phyloP scores from a whole-genome alignment of 1,140 invertebrate species.

The Adelges cooleyi region DNA sequence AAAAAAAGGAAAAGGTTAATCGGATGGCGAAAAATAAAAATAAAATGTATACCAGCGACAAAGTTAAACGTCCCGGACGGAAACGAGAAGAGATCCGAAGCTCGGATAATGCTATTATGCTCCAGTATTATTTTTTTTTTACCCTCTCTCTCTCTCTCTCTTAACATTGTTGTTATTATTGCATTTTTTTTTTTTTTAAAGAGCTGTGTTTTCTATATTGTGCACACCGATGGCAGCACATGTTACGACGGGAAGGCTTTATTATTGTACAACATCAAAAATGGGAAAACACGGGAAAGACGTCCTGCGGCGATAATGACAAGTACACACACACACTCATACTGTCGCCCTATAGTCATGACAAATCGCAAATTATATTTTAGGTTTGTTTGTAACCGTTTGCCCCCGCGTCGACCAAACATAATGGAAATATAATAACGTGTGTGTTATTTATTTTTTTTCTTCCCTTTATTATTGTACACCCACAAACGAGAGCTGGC shows the following conservation, averaged over 20 bases:
- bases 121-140: neutral
- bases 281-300: neutral
- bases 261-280: too few relatives aligned
- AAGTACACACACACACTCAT: neutral
- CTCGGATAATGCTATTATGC: slow-evolving; percentile 21
- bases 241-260: slow-evolving; percentile 1
- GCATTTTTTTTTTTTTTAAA: slow-evolving; percentile 6
- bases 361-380: slow-evolving; percentile 5
- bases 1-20: slow-evolving; percentile 24
- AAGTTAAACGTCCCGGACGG: slow-evolving; percentile 14
- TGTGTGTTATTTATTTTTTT: too few relatives aligned
- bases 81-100: slow-evolving; percentile 13
- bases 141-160: too few relatives aligned
- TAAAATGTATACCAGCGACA: neutral
- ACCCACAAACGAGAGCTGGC: neutral
- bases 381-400: neutral
- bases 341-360: neutral
- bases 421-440: slow-evolving; percentile 12
- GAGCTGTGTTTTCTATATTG: slow-evolving; percentile 3
- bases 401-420: neutral
- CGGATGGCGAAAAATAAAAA: neutral
- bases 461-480: slow-evolving; percentile 5
- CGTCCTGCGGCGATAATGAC: slow-evolving; percentile 24
- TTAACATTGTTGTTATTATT: slow-evolving; percentile 6
- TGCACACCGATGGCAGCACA: slow-evolving; percentile 11